Evolutionary conservation across 2,888 invertebrate genomes (phyloP).

Genomic region (Taenaris catops): DNA sequence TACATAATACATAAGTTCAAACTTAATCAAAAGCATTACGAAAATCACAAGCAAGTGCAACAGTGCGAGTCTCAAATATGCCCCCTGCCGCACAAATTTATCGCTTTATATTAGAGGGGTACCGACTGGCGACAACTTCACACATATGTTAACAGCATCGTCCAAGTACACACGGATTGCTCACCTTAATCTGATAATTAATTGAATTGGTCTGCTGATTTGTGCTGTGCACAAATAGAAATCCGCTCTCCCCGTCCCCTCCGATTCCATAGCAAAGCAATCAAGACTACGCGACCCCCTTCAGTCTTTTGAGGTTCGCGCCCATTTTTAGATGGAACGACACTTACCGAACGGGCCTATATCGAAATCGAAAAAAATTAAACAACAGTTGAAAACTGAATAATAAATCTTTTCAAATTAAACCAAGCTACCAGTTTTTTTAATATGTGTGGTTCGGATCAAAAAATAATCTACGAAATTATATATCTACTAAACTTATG

Average conservation of each 20-base stretch:
- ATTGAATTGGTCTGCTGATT: slow-evolving; percentile 76
- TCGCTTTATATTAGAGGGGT: slow-evolving; percentile 34
- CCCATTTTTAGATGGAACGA: slow-evolving; percentile 76
- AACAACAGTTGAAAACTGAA: background rate
- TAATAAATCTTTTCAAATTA: background rate
- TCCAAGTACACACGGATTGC: slow-evolving; percentile 64
- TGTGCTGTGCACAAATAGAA: slow-evolving; percentile 75
- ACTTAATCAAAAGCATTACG: too few relatives aligned
- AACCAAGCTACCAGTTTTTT: slow-evolving; percentile 2
- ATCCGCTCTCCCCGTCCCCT: slow-evolving; percentile 41
- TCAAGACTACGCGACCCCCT: slow-evolving; percentile 53
- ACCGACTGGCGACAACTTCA: slow-evolving; percentile 40
- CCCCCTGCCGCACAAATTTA: slow-evolving; percentile 27
- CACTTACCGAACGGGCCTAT: slow-evolving; percentile 53
- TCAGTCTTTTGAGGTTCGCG: slow-evolving; percentile 78
- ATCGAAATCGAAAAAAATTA: slow-evolving; percentile 38
- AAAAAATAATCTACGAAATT: background rate
- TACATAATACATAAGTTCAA: too few relatives aligned
- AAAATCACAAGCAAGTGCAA: slow-evolving; percentile 2
- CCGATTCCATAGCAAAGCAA: slow-evolving; percentile 37
- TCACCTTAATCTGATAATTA: slow-evolving; percentile 80
- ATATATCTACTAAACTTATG: background rate
- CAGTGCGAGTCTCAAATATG: slow-evolving; percentile 15
- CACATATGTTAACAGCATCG: slow-evolving; percentile 44
- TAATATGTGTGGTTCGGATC: slow-evolving; percentile 27